Conservation (phyloP, 2,797 vertebrate genomes). For the Knipowitschia caucasica region DNA sequence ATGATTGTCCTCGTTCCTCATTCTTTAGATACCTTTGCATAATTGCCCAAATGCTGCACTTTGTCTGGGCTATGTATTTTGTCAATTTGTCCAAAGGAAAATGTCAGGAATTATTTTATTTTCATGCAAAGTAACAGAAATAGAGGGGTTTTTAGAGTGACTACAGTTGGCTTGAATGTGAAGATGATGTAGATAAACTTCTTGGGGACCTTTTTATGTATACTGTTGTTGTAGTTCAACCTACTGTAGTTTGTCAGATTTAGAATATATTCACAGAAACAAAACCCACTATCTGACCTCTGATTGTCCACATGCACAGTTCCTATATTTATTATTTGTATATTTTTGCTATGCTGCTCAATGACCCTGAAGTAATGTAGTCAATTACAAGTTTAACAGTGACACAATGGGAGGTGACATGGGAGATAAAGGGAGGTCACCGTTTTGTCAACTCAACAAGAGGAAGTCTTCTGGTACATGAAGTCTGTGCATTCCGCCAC, state of each 20-base stretch:
- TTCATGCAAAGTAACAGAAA: too few species aligned
- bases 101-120: too few species aligned
- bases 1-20: conserved; percentile 27
- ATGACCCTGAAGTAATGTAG: conserved; percentile 47
- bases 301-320: conserved; percentile 56
- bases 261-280: too few species aligned
- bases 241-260: too few species aligned
- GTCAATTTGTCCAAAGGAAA: too few species aligned
- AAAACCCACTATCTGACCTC: too few species aligned
- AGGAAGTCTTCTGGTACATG: conserved; percentile 66
- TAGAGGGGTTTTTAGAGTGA: too few species aligned
- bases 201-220: too few species aligned
- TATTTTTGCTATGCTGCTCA: conserved; percentile 55
- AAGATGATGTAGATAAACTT: too few species aligned
- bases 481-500: conserved; percentile 72
- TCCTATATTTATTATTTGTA: conserved; percentile 39
- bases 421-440: conserved; percentile 7
- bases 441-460: conserved; percentile 53
- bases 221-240: too few species aligned
- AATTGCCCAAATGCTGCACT: conserved; percentile 42
- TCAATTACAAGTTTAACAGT: conserved; percentile 43
- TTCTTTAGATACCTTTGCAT: conserved; percentile 23
- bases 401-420: conserved; percentile 11
- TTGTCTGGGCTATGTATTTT: too few species aligned
- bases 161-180: too few species aligned